Percentiles rank a stretch among this genome's conserved stretches.
Conservation (phyloP, 2,888 invertebrate genomes). For the Pristionchus japonicus region DNA sequence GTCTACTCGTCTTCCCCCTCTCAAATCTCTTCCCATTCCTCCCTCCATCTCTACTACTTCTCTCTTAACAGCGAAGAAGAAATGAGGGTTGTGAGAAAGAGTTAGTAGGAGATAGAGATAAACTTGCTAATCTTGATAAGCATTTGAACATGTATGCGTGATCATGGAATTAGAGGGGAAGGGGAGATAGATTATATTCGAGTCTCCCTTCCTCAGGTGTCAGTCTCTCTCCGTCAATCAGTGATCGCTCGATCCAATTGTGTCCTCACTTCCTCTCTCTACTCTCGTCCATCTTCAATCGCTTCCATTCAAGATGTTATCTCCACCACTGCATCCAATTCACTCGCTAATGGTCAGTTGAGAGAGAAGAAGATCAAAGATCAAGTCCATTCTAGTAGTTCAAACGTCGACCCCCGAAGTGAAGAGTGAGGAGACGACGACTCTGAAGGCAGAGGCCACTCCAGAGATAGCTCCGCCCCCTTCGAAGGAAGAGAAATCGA, state of each 20-base stretch:
- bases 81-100: too few relatives aligned
- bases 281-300: constrained; percentile 12
- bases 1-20: background rate
- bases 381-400: background rate
- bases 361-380: constrained; percentile 10
- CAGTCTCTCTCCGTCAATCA: constrained; percentile 30
- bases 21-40: background rate
- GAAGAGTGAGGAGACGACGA: constrained; percentile 28
- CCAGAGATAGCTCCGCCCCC: background rate
- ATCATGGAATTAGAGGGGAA: too few relatives aligned
- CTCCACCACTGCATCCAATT: background rate
- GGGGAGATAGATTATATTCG: too few relatives aligned
- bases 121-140: too few relatives aligned
- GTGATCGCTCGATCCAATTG: background rate
- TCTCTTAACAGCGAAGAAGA: too few relatives aligned
- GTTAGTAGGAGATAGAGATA: too few relatives aligned
- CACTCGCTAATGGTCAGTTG: constrained; percentile 27
- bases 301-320: background rate
- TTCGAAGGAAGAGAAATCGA: background rate
- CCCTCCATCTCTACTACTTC: background rate
- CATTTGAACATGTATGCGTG: too few relatives aligned
- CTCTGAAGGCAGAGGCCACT: constrained; percentile 12
- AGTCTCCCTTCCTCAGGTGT: too few relatives aligned
- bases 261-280: constrained; percentile 11
- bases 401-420: background rate